Evolutionary conservation across 2,113 vertebrate genomes (phyloP), one percentile per base, ranked within the genome.

Genomic region (Smithornis capensis): DNA sequence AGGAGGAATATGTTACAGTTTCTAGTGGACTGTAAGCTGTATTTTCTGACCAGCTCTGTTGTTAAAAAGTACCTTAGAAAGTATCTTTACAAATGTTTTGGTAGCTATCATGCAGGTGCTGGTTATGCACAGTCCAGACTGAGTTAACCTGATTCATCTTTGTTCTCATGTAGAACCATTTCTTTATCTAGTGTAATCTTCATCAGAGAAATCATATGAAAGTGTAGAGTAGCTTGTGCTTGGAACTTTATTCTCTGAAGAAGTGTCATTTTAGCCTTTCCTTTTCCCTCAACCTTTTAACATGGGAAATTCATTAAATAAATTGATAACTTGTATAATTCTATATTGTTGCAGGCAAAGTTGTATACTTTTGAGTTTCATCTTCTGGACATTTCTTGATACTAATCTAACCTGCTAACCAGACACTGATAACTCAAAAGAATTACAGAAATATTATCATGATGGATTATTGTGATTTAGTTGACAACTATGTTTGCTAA

Each of bases 391-490:
- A 7, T 78, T 85, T 81, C 44, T 37, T 92, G 25, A 40, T 87
- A 55, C 82, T 95, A 93, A 70, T 77, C 92, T 59, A 93, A 87
- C 60, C 50, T 95, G 27, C 38, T 91, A 70, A 92, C 56, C 19
- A 52, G 59, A 75, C 37, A 64, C 16, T 59, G 63, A 38, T 91
- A 77, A 86, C 29, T 87, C 59, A 38, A 29, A 92, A 69, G 53
- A 62, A 80, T 87, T 75, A 38, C 5, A n/a, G 47, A 88, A 92
- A 59, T 76, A 83, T 92, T 83, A 84, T 93, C 25, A 22, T 29
- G 17, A 68, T 85, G 59, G 21, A 70, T 92, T 91, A 81, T 77
- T 83, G 25, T 45, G 64, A 83, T 95, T 37, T 40, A 55, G 18
- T 88, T 90, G 89, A 49, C 71, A 91, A n/a, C 71, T 73, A 16